Conservation (phyloP, 2,888 invertebrate genomes). For the Actias luna region DNA sequence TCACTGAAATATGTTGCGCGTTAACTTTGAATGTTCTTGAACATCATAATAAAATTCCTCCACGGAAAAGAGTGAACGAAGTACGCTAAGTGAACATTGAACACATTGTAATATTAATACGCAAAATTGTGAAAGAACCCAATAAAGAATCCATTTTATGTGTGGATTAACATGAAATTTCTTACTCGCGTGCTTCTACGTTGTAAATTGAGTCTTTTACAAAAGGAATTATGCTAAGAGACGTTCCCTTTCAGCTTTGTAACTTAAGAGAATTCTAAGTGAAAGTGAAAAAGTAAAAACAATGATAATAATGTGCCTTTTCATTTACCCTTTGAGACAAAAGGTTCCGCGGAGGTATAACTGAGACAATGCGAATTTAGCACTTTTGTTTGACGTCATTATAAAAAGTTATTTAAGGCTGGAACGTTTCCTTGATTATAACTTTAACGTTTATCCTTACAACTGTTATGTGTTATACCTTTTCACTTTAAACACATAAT, state of each 20-base stretch:
- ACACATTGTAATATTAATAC: slow-evolving; percentile 29
- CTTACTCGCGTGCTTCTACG: slow-evolving; percentile 27
- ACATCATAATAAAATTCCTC: slow-evolving; percentile 1
- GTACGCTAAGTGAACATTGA: not conserved
- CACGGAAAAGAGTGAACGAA: not conserved
- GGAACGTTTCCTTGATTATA: not conserved
- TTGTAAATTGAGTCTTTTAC: slow-evolving; percentile 40
- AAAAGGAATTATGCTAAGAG: slow-evolving; percentile 39
- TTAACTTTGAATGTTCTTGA: not conserved
- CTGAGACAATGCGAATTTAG: slow-evolving; percentile 6
- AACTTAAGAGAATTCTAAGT: slow-evolving; percentile 26
- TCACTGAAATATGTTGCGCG: not conserved
- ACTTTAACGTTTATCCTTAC: not conserved
- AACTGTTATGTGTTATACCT: not conserved
- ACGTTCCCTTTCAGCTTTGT: slow-evolving; percentile 24
- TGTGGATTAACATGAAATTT: slow-evolving; percentile 39
- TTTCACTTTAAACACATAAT: not conserved
- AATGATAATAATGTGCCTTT: slow-evolving; percentile 25
- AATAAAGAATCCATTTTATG: slow-evolving; percentile 39
- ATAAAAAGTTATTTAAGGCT: slow-evolving; percentile 2
- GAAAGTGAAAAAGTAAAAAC: slow-evolving; percentile 29
- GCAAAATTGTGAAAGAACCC: slow-evolving; percentile 34
- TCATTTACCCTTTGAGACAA: slow-evolving; percentile 12
- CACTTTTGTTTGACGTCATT: slow-evolving; percentile 13
- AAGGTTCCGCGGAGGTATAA: slow-evolving; percentile 7